Base-by-base conservation (phyloP, 2,888 invertebrate genomes). In the Sinohyriopsis cumingii region DNA sequence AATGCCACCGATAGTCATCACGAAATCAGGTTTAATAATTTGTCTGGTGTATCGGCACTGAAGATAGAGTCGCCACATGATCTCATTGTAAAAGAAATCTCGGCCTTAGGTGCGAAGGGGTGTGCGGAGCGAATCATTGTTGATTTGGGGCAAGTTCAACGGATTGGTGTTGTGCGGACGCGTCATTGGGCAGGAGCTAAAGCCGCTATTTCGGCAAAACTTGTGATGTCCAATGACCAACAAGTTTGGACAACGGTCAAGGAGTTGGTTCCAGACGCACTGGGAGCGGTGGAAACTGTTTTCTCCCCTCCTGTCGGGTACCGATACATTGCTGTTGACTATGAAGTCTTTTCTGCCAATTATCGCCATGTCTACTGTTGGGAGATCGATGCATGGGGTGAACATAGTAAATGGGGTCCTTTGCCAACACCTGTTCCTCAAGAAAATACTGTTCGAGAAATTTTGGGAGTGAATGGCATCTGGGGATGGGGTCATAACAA, bases 381-480 rank as follows among this genome's bases (percentile, higher is more conserved):
- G 71, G 82, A 83, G 68, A 68, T 83, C 12, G 81, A 83, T 54
- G 80, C 80, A 5, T 83, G 79, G 75, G 79, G 79, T 45, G 70
- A 71, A 65, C 57, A 77, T 61, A 75, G 75, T 0, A 55, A 66
- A 5, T 83, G 78, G 77, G 83, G 83, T 56, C 61, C 72, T 1
- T 25, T 60, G 28, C 71, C 78, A 2, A 7, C 24, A 5, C 64
- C 77, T 6, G 69, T 62, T 57, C 75, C 77, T 7, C 81, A 82
- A 57, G 67, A 65, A 12, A 64, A 70, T 24, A 76, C 70, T 22
- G 54, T 84, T 15, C 55, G 78, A 33, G 65, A 78, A 24, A 74
- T 83, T 45, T 67, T 84, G 12, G 84, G 84, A 0, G 81, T 84
- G 12, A 84, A 84, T 66, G 84, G 82, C 19, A 83, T 84, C 59